Base-by-base conservation (phyloP, 2,797 vertebrate genomes). In the Rachycentron canadum region DNA sequence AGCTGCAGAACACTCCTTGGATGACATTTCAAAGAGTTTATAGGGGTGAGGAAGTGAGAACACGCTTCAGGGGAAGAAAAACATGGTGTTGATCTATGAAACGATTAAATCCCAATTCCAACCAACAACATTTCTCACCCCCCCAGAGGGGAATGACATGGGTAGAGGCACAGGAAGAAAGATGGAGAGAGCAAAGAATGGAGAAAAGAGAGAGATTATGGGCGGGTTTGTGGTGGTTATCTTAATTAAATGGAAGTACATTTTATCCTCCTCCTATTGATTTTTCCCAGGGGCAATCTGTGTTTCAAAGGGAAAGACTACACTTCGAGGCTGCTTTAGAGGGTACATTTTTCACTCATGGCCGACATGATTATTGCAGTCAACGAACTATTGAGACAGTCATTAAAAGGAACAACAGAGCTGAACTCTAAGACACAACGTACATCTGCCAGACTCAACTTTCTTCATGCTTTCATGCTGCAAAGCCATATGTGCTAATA, bases 221-320 rank as follows among this genome's bases (percentile, higher is more conserved):
- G 85, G 81, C 36, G 47, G 84, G 77, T 89, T 86, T 88, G 87
- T 80, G 88, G 64, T 83, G 86, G 86, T 93, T 92, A 93, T 93
- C 93, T 92, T 94, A 93, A 94, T 94, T 93, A 94, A 94, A 94
- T 92, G 91, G 88, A 90, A 88, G 88, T 90, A 85, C 69, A 85
- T 92, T 92, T 92, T 70, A 79, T 90, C 86, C 86, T 90, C 81
- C 84, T 86, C 66, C 85, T 89, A 91, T 90, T 92, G 90, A 93
- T 94, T 86, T 85, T 67, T 81, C 86, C 91, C 80, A 60, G 75
- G 5, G 79, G 85, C 82, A 50, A 38, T 80, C 84, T 92, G 77
- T 81, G 60, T 91, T 80, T 83, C 80, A 83, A 88, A 92, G 69
- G 61, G 47, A 78, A 65, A 73, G 77, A 78, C 69, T 65, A 66